A percentile compares a stretch with the other conserved stretches of the same genome.
phyloP scores from a whole-genome alignment of 2,797 vertebrate genomes.

The Perodicticus potto region DNA sequence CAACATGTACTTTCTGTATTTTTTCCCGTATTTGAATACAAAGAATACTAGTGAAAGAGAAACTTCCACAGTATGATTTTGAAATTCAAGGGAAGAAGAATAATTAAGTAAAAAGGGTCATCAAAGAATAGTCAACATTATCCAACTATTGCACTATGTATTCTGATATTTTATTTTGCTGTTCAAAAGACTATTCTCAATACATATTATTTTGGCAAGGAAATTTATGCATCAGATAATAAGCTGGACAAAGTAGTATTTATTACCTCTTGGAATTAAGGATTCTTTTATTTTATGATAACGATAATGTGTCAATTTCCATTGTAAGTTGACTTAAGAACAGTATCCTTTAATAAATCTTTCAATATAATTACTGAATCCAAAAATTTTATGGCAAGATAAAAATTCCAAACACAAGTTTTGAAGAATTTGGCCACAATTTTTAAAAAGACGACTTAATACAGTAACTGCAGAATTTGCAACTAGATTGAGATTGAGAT shows the following conservation, averaged over 20 bases:
- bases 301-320: neutral
- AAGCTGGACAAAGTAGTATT: neutral
- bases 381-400: neutral
- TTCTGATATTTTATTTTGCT: neutral
- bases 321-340: neutral
- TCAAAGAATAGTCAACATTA: neutral
- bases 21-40: neutral
- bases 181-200: neutral
- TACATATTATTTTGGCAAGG: neutral
- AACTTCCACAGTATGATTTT: neutral
- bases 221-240: neutral
- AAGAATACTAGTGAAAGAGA: neutral
- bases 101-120: neutral
- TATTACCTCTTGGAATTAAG: neutral
- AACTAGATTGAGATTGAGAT: neutral
- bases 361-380: conserved; percentile 4
- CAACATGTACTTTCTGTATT: neutral
- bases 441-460: neutral
- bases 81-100: neutral
- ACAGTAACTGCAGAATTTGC: neutral
- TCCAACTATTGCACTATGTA: neutral
- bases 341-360: neutral
- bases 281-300: neutral
- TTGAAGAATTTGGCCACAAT: neutral
- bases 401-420: neutral